Percentiles rank a stretch among this genome's conserved stretches.
These are phyloP conservation scores for Bovichtus variegatus DNA, from an alignment of 2,797 vertebrate genomes.

Conservation along the genomic window DNA sequence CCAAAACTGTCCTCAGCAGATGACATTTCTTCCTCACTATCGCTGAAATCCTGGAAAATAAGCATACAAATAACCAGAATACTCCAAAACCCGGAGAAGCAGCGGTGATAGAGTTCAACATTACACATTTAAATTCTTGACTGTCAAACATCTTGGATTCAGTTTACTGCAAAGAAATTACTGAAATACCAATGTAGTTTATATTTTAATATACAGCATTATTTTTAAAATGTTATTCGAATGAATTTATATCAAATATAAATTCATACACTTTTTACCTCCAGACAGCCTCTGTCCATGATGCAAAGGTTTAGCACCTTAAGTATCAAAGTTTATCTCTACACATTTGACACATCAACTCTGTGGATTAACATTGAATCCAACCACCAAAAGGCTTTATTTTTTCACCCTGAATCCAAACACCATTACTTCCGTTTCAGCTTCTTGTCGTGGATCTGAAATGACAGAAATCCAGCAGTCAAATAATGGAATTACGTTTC, in stretches of 20 bases:
- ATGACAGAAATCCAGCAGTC: neutral
- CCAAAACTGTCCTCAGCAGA: constrained; percentile 43
- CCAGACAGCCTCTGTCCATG: neutral
- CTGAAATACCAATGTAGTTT: too few species aligned
- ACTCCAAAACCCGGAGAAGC: too few species aligned
- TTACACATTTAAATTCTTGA: too few species aligned
- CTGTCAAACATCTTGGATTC: too few species aligned
- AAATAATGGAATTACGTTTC: neutral
- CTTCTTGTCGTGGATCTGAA: constrained; percentile 30
- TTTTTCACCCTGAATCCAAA: neutral
- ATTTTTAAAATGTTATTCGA: too few species aligned
- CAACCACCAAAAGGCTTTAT: neutral
- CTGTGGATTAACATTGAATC: neutral
- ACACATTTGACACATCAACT: neutral
- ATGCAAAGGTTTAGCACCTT: too few species aligned
- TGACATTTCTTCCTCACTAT: neutral
- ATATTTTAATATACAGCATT: too few species aligned
- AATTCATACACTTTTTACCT: too few species aligned
- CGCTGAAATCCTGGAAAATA: constrained; percentile 27
- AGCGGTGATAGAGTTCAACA: too few species aligned
- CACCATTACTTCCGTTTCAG: constrained; percentile 46
- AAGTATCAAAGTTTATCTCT: neutral
- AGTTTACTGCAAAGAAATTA: too few species aligned
- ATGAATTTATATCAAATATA: too few species aligned
- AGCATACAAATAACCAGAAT: too few species aligned